phyloP scores from a whole-genome alignment of 2,888 invertebrate species.

The Tridacna gigas region DNA sequence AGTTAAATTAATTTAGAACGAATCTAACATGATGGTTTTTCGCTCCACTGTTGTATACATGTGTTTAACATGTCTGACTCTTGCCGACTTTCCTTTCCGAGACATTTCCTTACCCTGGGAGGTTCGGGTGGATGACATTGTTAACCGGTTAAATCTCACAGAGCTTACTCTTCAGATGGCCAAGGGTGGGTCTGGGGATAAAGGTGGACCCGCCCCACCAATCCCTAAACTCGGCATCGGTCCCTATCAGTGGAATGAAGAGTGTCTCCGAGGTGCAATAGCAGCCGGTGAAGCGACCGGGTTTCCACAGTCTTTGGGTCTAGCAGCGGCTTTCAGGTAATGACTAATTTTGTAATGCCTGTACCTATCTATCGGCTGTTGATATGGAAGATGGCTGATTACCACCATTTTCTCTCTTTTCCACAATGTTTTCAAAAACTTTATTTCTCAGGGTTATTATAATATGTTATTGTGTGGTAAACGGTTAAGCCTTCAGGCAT shows the following conservation, averaged over 20 bases:
- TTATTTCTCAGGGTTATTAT: too few species aligned
- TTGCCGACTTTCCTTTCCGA: constrained; percentile 75
- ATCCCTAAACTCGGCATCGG: constrained; percentile 77
- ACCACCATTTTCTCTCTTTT: too few species aligned
- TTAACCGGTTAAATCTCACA: constrained; percentile 75
- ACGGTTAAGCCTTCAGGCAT: too few species aligned
- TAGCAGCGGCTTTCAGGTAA: constrained; percentile 82
- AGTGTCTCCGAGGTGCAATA: constrained; percentile 81
- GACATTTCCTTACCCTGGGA: constrained; percentile 80
- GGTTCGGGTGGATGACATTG: constrained; percentile 79
- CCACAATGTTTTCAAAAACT: too few species aligned
- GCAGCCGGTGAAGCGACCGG: constrained; percentile 80
- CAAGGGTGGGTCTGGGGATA: constrained; percentile 72
- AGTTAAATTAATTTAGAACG: too few species aligned
- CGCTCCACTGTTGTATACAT: not conserved
- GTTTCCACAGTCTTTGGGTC: constrained; percentile 82
- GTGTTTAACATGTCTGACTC: not conserved
- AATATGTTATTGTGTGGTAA: too few species aligned
- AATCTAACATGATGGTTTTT: not conserved
- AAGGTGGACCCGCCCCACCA: constrained; percentile 77
- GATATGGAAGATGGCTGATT: too few species aligned
- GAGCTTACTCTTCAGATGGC: constrained; percentile 78
- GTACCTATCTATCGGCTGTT: too few species aligned
- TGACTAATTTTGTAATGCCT: too few species aligned
- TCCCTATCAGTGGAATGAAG: constrained; percentile 81